Percentiles rank a stretch among this genome's conserved stretches.
These are phyloP conservation scores for Mormyrus hasselquistii DNA, from an alignment of 2,797 vertebrate species.

Conservation along the genomic window DNA sequence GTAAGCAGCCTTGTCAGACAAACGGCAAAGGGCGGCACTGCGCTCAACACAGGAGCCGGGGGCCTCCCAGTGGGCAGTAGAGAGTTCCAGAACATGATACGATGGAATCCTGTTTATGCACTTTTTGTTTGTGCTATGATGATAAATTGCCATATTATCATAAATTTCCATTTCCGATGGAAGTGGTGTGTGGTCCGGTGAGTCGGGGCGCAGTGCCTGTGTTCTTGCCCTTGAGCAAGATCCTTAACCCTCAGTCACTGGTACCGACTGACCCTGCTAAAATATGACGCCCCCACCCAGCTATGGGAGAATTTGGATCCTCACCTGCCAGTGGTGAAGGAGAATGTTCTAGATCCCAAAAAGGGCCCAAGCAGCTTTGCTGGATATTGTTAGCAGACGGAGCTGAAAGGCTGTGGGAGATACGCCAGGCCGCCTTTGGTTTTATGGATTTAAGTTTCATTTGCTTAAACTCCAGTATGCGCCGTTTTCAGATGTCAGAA, in stretches of 20 bases:
- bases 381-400: background rate
- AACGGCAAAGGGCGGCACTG: background rate
- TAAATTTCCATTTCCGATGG: background rate
- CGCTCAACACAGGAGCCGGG: background rate
- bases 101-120: background rate
- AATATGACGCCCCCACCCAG: background rate
- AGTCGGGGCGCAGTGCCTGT: background rate
- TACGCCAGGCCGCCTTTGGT: background rate
- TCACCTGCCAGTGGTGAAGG: background rate
- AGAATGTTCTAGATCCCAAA: background rate
- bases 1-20: slow-evolving; percentile 62
- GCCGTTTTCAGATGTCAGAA: background rate
- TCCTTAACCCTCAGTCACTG: background rate
- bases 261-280: background rate
- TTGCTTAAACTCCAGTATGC: background rate
- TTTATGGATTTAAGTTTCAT: background rate
- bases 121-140: background rate
- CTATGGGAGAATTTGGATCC: background rate
- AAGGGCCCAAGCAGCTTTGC: background rate
- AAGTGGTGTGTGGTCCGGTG: background rate
- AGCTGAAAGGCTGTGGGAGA: background rate
- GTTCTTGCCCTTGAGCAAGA: background rate
- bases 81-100: background rate
- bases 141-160: background rate
- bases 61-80: background rate